These are phyloP conservation scores for Synanthedon andrenaeformis DNA, from an alignment of 2,888 invertebrate genomes.

Conservation along the genomic window DNA sequence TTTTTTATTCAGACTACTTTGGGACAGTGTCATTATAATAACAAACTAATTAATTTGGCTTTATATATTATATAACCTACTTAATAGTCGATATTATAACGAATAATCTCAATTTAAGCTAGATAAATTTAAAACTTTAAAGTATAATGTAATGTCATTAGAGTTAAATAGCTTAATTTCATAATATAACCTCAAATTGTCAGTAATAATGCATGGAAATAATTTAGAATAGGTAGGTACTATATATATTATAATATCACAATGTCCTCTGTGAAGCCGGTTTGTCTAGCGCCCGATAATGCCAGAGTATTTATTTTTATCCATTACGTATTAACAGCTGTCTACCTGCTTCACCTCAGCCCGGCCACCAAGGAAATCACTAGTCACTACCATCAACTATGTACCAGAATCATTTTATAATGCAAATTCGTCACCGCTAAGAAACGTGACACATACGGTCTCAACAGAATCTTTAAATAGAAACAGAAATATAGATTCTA, in stretches of 20 bases:
- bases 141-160: too few relatives aligned
- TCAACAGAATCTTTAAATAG: slow-evolving; percentile 49
- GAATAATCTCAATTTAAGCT: too few relatives aligned
- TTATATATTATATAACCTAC: too few relatives aligned
- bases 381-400: slow-evolving; percentile 11
- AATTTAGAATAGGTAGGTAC: slow-evolving; percentile 16
- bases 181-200: background rate
- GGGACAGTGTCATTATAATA: too few relatives aligned
- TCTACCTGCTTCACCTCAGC: slow-evolving; percentile 54
- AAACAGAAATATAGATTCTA: background rate
- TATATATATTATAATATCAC: slow-evolving; percentile 29
- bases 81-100: too few relatives aligned
- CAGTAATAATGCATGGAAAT: slow-evolving; percentile 29
- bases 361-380: slow-evolving; percentile 52
- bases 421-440: background rate
- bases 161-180: too few relatives aligned
- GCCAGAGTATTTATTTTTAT: slow-evolving; percentile 68
- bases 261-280: slow-evolving; percentile 57
- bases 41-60: too few relatives aligned
- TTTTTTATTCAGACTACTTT: too few relatives aligned
- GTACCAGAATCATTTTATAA: background rate
- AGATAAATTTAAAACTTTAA: too few relatives aligned
- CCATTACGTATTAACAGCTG: slow-evolving; percentile 65
- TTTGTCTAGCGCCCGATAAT: slow-evolving; percentile 61
- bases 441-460: slow-evolving; percentile 28